A percentile compares a stretch with the other conserved stretches of the same genome.
These are phyloP conservation scores for Oplegnathus fasciatus DNA, from an alignment of 2,113 vertebrate genomes.

Conservation along the genomic window DNA sequence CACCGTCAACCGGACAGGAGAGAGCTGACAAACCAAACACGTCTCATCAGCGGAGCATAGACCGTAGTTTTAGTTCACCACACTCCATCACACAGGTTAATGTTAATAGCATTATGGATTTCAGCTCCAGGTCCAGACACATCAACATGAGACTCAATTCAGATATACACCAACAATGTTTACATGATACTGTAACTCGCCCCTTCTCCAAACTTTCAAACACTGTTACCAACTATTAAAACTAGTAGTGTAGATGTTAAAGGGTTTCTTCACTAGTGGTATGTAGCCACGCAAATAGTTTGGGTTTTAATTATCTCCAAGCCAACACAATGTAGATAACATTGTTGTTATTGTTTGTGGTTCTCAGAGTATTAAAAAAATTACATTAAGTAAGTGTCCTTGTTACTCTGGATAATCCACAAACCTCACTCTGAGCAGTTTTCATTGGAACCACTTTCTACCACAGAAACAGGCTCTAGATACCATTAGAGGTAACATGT, in stretches of 20 bases:
- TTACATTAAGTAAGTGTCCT: no score
- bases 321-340: no score
- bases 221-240: no score
- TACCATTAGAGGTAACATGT: background rate
- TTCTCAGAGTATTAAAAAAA: no score
- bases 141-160: background rate
- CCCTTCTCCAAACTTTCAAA: no score
- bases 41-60: background rate
- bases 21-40: background rate
- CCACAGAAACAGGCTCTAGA: background rate
- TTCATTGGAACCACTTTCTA: background rate
- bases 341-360: no score
- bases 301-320: no score
- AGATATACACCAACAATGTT: background rate
- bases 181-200: no score
- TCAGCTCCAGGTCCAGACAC: background rate
- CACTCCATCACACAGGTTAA: background rate
- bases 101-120: background rate
- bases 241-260: no score
- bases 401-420: background rate
- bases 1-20: no score
- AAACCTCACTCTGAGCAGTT: background rate
- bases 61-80: background rate
- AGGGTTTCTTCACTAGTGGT: background rate
- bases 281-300: no score